Percentiles rank a stretch among this genome's conserved stretches.
phyloP scores from a whole-genome alignment of 2,113 vertebrate species.

The Clinocottus analis region DNA sequence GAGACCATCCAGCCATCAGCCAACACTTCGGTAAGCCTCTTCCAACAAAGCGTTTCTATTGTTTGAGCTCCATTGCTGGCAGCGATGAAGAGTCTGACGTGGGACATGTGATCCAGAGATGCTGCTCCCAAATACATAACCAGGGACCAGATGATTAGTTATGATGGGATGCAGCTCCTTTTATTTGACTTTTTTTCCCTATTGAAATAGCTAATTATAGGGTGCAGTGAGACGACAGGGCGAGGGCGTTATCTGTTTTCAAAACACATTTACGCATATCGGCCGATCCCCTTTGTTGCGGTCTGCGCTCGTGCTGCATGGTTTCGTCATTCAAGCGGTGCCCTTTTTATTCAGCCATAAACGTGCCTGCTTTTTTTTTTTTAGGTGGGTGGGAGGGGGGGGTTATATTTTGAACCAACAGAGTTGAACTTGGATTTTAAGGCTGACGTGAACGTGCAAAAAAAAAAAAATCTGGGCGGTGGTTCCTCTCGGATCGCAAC shows the following conservation, averaged over 20 bases:
- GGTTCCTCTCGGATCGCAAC: slow-evolving; percentile 68
- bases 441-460: slow-evolving; percentile 22
- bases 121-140: background rate
- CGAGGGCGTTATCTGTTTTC: slow-evolving; percentile 37
- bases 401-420: background rate
- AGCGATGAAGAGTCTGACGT: background rate
- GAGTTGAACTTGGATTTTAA: slow-evolving; percentile 11
- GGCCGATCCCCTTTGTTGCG: slow-evolving; percentile 59
- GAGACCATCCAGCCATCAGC: slow-evolving; percentile 39
- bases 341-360: background rate
- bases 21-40: slow-evolving; percentile 71
- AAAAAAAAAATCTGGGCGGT: slow-evolving; percentile 76
- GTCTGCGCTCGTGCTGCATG: slow-evolving; percentile 11
- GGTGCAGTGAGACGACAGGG: background rate
- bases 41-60: background rate
- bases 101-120: background rate
- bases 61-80: background rate
- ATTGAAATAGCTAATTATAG: background rate
- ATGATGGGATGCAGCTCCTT: background rate
- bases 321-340: slow-evolving; percentile 13
- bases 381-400: background rate
- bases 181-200: background rate
- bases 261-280: background rate
- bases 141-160: background rate
- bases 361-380: background rate